Base-by-base conservation (phyloP, 2,113 vertebrate genomes). In the Pao palembangensis region DNA sequence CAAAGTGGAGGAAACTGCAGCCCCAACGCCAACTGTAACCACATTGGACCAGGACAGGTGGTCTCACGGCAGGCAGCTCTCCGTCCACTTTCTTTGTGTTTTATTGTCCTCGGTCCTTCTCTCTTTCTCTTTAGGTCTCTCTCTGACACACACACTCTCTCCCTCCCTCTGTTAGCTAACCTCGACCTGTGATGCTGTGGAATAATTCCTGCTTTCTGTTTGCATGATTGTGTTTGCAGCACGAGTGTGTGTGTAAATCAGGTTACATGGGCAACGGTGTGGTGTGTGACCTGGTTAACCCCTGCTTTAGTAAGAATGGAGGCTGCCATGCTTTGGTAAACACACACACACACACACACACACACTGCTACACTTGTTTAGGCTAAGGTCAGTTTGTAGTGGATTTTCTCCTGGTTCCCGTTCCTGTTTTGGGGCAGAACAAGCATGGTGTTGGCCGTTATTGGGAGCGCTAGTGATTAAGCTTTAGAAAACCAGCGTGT, bases 21-120 rank as follows among this genome's bases (percentile, higher is more conserved):
- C 38, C 18, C 65, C 3, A 82, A 94, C 0, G 95, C 95, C 0
- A n/a, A 92, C 77, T 99, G 96, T 34, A 21, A 73, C 21, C 88
- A 91, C 25, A 72, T 93, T 0, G 95, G 94, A 1, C 97, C 97
- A 0, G 95, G 91, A 10, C 92, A 98, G 94, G 97, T 98, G 8
- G 10, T 3, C 34, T 38, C 8, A 12, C 3, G 11, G 34, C 2
- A 10, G 2, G 1, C 34, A 38, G 34, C 8, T 4, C 8, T 2
- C 0, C 34, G 4, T 38, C 8, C 1, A 8, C 31, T 34, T 38
- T 12, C 34, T 38, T 12, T 38, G 34, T 11, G 11, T 38, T 31
- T 38, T 38, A 38, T 4, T 38, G 34, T 38, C 5, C 28, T 31
- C 28, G 2, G 28, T 31, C 28, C n/a, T n/a, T 23, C 21, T 23